Conservation (phyloP, 2,797 vertebrate species). For the Tamandua tetradactyla region DNA sequence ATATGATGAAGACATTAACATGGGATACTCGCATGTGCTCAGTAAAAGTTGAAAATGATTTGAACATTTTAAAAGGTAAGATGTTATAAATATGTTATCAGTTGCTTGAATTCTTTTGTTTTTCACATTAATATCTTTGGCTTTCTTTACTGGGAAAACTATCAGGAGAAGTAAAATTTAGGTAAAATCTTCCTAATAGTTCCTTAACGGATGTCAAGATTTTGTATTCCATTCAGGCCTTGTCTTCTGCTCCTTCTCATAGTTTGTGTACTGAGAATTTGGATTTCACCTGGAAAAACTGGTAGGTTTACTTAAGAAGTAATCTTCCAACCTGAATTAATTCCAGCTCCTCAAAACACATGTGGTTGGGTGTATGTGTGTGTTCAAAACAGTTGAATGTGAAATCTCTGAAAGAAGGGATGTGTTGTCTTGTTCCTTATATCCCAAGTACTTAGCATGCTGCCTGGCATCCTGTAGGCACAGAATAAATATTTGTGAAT, state of each 20-base stretch:
- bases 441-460: background rate
- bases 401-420: background rate
- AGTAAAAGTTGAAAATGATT: slow-evolving; percentile 33
- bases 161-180: slow-evolving; percentile 22
- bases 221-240: slow-evolving; percentile 1
- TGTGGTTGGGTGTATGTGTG: background rate
- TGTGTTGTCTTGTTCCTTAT: background rate
- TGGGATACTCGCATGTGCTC: background rate
- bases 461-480: background rate
- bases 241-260: background rate
- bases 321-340: background rate
- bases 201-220: slow-evolving; percentile 21
- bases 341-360: background rate
- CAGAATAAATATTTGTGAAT: slow-evolving; percentile 38
- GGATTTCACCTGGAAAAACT: slow-evolving; percentile 3
- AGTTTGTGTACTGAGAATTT: slow-evolving; percentile 48
- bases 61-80: slow-evolving; percentile 12
- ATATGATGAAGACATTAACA: background rate
- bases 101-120: slow-evolving; percentile 34
- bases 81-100: background rate
- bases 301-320: slow-evolving; percentile 39
- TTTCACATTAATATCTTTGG: background rate
- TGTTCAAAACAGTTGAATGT: background rate
- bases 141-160: slow-evolving; percentile 51
- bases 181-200: slow-evolving; percentile 36